Percentiles rank a stretch among this genome's conserved stretches.
Conservation (phyloP, 1,140 invertebrate species). For the Neodiprion pinetum region DNA sequence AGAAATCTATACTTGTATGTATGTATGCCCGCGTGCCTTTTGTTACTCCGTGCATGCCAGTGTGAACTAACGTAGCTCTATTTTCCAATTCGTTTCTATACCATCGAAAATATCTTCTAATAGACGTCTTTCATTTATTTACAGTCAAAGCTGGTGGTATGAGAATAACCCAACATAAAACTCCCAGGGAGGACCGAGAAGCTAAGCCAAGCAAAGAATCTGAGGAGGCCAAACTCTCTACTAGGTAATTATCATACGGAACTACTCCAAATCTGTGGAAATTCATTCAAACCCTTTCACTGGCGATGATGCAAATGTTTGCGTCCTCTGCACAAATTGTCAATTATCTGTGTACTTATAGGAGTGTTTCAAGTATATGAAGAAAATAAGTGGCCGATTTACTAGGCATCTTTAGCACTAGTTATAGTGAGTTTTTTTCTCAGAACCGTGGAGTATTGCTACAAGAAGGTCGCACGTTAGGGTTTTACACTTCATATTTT, state of each 20-base stretch:
- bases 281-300: slow-evolving; percentile 10
- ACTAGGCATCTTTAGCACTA: no score
- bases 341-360: not conserved
- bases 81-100: no score
- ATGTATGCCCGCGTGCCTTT: no score
- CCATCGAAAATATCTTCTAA: not conserved
- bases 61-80: no score
- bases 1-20: no score
- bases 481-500: no score
- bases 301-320: slow-evolving; percentile 35
- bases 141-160: slow-evolving; percentile 91
- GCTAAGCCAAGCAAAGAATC: slow-evolving; percentile 58
- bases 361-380: no score
- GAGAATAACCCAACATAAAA: slow-evolving; percentile 89
- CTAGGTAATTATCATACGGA: slow-evolving; percentile 42
- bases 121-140: slow-evolving; percentile 39
- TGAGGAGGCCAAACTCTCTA: slow-evolving; percentile 53
- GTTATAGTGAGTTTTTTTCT: no score
- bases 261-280: not conserved
- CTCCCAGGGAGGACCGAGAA: slow-evolving; percentile 68
- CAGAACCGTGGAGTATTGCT: no score
- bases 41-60: no score
- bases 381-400: no score
- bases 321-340: not conserved
- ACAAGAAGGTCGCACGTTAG: no score